These are phyloP conservation scores for Drosophila dunni DNA, from an alignment of 1,140 invertebrate species.

Conservation along the genomic window DNA sequence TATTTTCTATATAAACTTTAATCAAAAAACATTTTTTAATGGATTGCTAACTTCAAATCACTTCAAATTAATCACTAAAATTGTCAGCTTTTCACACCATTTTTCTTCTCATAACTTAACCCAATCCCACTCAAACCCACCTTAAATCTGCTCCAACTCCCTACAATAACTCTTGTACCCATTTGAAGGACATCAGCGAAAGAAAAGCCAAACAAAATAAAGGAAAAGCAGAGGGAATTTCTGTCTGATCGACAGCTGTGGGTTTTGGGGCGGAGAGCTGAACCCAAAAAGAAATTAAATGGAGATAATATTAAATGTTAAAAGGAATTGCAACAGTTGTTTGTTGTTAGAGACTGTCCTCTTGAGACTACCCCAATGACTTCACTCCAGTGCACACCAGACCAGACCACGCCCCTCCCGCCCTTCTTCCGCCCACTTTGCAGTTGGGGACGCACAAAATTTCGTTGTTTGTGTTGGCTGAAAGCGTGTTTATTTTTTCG, in stretches of 20 bases:
- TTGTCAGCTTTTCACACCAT: too few species aligned
- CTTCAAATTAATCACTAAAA: too few species aligned
- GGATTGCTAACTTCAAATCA: too few species aligned
- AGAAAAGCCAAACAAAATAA: neutral
- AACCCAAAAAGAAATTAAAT: conserved; percentile 34
- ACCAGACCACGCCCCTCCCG: too few species aligned
- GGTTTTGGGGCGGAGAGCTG: neutral
- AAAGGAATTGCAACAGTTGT: conserved; percentile 82
- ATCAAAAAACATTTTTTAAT: too few species aligned
- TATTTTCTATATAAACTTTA: too few species aligned
- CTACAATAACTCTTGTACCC: neutral
- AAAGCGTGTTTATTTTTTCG: conserved; percentile 78
- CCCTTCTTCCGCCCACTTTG: neutral
- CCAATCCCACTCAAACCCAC: neutral
- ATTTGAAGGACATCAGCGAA: neutral
- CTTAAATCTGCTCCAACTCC: neutral
- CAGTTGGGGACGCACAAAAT: too few species aligned
- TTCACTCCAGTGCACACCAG: too few species aligned
- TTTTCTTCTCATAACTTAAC: too few species aligned
- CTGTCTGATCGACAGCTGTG: conserved; percentile 43
- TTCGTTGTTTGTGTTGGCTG: conserved; percentile 66
- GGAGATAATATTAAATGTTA: conserved; percentile 55
- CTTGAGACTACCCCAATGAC: neutral
- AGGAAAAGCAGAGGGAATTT: conserved; percentile 5
- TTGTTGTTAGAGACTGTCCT: conserved; percentile 76